phyloP scores from a whole-genome alignment of 1,140 invertebrate genomes.

The Eupristina koningsbergeri region DNA sequence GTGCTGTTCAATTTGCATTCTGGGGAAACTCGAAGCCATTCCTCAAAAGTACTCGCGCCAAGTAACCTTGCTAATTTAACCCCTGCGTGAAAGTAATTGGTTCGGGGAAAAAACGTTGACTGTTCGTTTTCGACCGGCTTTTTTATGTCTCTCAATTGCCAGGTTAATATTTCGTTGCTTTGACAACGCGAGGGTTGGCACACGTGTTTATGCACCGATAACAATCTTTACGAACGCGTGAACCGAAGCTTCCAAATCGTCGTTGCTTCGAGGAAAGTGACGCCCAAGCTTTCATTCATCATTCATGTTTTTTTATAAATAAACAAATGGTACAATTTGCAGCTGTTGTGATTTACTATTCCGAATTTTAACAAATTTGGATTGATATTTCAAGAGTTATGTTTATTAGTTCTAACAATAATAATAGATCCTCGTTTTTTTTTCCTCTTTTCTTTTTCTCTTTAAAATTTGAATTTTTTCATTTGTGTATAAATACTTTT shows the following conservation, averaged over 20 bases:
- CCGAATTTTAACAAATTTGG: neutral
- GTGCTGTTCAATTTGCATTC: too few species aligned
- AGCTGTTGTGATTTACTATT: too few species aligned
- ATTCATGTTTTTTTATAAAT: neutral
- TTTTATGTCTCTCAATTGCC: neutral
- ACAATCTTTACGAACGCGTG: neutral
- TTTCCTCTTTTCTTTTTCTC: too few species aligned
- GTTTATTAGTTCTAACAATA: too few species aligned
- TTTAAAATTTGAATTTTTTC: too few species aligned
- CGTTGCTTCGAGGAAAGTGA: neutral
- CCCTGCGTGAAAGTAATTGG: neutral
- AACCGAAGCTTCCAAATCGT: neutral
- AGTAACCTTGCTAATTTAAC: neutral
- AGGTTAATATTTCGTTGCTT: neutral
- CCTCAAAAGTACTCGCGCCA: neutral
- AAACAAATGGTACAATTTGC: neutral
- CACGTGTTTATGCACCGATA: neutral
- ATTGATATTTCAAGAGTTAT: too few species aligned
- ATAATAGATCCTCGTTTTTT: too few species aligned
- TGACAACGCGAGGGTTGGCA: neutral
- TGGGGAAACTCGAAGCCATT: neutral
- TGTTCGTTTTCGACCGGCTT: neutral
- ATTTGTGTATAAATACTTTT: too few species aligned
- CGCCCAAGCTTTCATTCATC: neutral
- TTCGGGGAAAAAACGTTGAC: neutral